Base-by-base conservation (phyloP, 2,888 invertebrate species). In the Onchidella celtica region DNA sequence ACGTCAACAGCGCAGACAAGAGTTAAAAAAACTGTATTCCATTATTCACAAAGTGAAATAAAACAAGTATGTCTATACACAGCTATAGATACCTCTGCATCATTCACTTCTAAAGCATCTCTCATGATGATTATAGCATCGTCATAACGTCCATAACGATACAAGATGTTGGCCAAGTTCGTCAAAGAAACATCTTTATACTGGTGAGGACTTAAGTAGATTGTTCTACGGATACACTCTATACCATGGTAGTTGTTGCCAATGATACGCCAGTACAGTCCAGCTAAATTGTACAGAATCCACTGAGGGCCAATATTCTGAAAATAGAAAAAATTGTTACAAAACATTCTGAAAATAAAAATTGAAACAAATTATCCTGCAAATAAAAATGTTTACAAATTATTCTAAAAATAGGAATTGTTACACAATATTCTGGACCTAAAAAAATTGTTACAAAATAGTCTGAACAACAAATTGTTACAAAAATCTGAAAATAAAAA, bases 221-320 rank as follows among this genome's bases (percentile, higher is more conserved):
- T 94, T 0, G 96, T 95, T 11, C 95, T 93, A 63, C 96, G 94
- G 6, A 96, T 94, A 91, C 97, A 97, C 87, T 95, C 95, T 9
- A 96, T 92, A 0, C 96, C 96, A 89, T 96, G 95, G 69, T 94
- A 94, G 47, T 95, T 94, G 89, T 96, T 96, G 6, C 95, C 95
- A 3, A 95, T 94, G 0, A 96, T 95, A 11, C 97, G 95, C 97
- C 97, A 97, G 92, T 97, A 96, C 27, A 97, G 93, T 0, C 96
- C 96, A 0, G 97, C 96, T 61, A 97, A 91, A 17, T 96, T 96
- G 87, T 95, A 95, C 29, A 96, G 91, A 9, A 96, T 93, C 97
- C 97, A 97, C 84, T 95, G 94, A 0, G 96, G 96, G 0, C 96
- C 96, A 73, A 95, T 93, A 93, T 95, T 95, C 96, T 97, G 93